phyloP scores from a whole-genome alignment of 2,113 vertebrate species.

The Chroicocephalus ridibundus region DNA sequence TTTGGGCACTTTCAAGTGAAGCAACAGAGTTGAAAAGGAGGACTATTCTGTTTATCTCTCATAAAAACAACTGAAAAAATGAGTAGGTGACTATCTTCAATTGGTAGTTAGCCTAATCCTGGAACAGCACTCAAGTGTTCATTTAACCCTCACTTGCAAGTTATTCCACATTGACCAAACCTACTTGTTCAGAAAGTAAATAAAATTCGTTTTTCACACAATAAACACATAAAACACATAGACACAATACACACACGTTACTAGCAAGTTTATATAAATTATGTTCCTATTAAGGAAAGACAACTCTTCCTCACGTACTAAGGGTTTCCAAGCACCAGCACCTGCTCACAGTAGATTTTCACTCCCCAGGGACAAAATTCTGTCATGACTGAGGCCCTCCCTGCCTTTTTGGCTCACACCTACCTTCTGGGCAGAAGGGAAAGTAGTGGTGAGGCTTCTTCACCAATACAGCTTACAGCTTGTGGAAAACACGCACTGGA shows the following conservation, averaged over 20 bases:
- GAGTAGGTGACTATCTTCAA: neutral
- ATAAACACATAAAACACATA: neutral
- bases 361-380: neutral
- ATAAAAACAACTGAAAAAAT: neutral
- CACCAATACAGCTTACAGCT: constrained; percentile 9
- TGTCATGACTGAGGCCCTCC: neutral
- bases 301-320: neutral
- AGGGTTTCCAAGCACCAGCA: neutral
- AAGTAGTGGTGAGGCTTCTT: constrained; percentile 22
- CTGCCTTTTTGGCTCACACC: neutral
- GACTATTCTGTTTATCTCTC: neutral
- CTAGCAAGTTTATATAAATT: neutral
- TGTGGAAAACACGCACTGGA: neutral
- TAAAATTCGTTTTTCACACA: neutral
- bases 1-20: neutral
- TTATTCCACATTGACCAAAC: neutral
- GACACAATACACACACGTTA: neutral
- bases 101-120: neutral
- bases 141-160: neutral
- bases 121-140: neutral
- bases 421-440: constrained; percentile 19
- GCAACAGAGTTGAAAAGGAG: neutral
- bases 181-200: neutral
- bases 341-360: neutral
- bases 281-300: neutral